A percentile compares a stretch with the other conserved stretches of the same genome.
phyloP scores from a whole-genome alignment of 2,113 vertebrate species.

The Tiliqua scincoides region DNA sequence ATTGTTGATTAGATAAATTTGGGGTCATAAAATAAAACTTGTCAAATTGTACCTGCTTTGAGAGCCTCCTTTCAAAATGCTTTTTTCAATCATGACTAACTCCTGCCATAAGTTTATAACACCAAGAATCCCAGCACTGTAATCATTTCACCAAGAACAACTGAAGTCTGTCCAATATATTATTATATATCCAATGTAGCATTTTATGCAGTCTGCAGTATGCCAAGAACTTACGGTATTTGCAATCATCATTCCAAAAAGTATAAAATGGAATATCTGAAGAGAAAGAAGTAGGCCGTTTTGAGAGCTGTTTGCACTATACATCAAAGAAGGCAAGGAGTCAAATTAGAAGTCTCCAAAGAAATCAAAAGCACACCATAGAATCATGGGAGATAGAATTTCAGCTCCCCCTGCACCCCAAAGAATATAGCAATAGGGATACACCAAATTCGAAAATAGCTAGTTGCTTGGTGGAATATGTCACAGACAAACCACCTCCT shows the following conservation, averaged over 20 bases:
- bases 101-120: neutral
- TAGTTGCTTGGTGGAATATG: too few species aligned
- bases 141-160: neutral
- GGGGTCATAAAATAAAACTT: neutral
- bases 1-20: neutral
- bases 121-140: neutral
- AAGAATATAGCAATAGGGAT: neutral
- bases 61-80: slow-evolving; percentile 3
- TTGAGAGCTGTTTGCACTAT: neutral
- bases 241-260: slow-evolving; percentile 23
- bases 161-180: neutral
- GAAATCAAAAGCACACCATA: neutral
- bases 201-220: neutral
- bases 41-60: neutral
- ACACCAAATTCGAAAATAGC: neutral
- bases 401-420: neutral
- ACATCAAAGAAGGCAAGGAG: neutral
- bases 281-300: neutral
- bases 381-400: neutral
- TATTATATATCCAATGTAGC: neutral
- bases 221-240: slow-evolving; percentile 58
- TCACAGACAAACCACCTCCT: neutral
- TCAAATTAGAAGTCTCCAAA: neutral
- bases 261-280: neutral
- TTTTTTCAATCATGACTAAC: neutral